phyloP scores from a whole-genome alignment of 2,888 invertebrate genomes.

The Metellina segmentata region DNA sequence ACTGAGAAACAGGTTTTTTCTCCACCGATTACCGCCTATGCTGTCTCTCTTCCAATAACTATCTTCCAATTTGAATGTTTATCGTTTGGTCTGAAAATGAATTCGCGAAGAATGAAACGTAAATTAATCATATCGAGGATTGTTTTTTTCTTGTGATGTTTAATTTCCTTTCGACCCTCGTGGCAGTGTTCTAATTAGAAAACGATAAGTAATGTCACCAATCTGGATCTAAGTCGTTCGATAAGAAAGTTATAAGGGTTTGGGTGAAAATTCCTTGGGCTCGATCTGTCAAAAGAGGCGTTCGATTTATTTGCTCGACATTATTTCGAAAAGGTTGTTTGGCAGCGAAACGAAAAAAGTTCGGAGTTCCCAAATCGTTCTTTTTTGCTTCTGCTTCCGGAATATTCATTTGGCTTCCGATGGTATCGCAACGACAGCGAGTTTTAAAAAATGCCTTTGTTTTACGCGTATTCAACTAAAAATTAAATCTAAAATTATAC shows the following conservation, averaged over 20 bases:
- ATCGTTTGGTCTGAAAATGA: constrained; percentile 36
- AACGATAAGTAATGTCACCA: constrained; percentile 1
- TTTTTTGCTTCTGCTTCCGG: not conserved
- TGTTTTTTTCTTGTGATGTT: not conserved
- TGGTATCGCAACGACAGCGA: too few relatives aligned
- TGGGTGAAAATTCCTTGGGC: constrained; percentile 30
- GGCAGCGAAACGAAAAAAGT: not conserved
- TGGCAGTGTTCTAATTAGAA: constrained; percentile 50
- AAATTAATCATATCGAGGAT: not conserved
- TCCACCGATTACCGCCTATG: not conserved
- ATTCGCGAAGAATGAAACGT: not conserved
- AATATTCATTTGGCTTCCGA: not conserved
- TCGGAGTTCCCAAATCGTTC: not conserved
- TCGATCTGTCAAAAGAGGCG: constrained; percentile 26
- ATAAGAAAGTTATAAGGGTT: constrained; percentile 4
- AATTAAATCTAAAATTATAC: too few relatives aligned
- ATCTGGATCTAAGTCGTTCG: constrained; percentile 1
- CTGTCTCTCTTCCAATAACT: not conserved
- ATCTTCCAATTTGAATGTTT: constrained; percentile 63
- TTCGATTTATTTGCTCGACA: constrained; percentile 11
- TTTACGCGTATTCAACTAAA: too few relatives aligned
- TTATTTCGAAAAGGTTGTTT: not conserved
- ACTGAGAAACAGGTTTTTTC: constrained; percentile 56
- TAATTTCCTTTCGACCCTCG: constrained; percentile 9
- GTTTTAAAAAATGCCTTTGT: too few relatives aligned